Percentiles rank a stretch among this genome's conserved stretches.
phyloP scores from a whole-genome alignment of 2,888 invertebrate species.

The Orgyia antiqua region DNA sequence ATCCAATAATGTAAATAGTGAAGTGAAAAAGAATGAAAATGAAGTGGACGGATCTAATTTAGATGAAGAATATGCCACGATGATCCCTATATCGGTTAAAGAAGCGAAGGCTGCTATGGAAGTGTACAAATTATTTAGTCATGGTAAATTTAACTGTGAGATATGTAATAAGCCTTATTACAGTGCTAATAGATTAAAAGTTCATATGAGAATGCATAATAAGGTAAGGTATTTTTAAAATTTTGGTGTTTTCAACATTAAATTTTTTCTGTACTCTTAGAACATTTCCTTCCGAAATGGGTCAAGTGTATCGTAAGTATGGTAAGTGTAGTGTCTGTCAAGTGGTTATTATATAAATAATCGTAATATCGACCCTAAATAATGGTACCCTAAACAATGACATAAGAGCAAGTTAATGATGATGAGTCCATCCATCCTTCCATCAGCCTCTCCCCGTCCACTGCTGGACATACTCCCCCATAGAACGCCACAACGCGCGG shows the following conservation, averaged over 20 bases:
- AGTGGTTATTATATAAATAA: too few species aligned
- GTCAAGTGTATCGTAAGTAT: too few species aligned
- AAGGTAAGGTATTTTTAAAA: conserved; percentile 30
- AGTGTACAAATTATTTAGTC: conserved; percentile 45
- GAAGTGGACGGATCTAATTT: conserved; percentile 42
- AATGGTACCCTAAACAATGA: too few species aligned
- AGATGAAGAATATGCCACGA: conserved; percentile 58
- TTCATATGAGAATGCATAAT: conserved; percentile 62
- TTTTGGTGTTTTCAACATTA: too few species aligned
- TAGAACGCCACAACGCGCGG: too few species aligned
- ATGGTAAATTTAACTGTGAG: conserved; percentile 44
- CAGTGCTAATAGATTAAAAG: conserved; percentile 39
- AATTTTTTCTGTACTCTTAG: too few species aligned
- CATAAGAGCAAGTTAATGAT: too few species aligned
- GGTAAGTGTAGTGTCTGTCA: not conserved
- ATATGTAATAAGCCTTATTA: conserved; percentile 47
- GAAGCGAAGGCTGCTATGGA: conserved; percentile 59
- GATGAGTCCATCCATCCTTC: too few species aligned
- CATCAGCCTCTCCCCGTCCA: too few species aligned
- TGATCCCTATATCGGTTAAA: conserved; percentile 47
- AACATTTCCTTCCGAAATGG: too few species aligned
- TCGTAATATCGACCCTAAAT: too few species aligned
- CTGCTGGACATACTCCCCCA: too few species aligned
- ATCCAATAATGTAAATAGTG: conserved; percentile 5
- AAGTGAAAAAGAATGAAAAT: conserved; percentile 7